Evolutionary conservation across 2,888 invertebrate genomes (phyloP).

Genomic region (Corbicula japonica): DNA sequence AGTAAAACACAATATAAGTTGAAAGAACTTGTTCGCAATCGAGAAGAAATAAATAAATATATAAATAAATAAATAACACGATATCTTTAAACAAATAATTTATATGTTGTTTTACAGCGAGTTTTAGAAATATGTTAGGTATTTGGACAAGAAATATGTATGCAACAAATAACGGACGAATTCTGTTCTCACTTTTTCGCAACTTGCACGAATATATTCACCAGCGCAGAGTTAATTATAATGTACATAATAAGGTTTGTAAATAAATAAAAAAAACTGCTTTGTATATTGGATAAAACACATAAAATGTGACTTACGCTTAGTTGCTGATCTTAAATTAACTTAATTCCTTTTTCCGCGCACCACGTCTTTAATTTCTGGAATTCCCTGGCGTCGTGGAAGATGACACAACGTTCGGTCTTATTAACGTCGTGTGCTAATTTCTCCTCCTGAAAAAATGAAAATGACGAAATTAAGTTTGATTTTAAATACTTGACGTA

Average conservation of each 20-base stretch:
- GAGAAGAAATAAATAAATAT: constrained; percentile 1
- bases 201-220: background rate
- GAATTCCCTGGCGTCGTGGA: constrained; percentile 3
- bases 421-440: background rate
- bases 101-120: constrained; percentile 1
- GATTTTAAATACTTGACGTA: background rate
- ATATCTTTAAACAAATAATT: constrained; percentile 7
- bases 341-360: constrained; percentile 4
- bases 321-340: constrained; percentile 5
- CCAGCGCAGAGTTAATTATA: constrained; percentile 9
- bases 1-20: constrained; percentile 3
- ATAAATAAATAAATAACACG: constrained; percentile 2
- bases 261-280: background rate
- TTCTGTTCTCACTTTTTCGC: constrained; percentile 5
- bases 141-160: too few relatives aligned
- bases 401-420: constrained; percentile 4
- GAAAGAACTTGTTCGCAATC: constrained; percentile 11
- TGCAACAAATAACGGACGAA: constrained; percentile 7
- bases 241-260: constrained; percentile 6
- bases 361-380: background rate
- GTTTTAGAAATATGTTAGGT: background rate
- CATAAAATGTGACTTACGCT: background rate
- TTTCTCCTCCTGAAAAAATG: constrained; percentile 2
- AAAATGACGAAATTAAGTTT: constrained; percentile 4
- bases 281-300: constrained; percentile 11